Conservation (phyloP, 2,797 vertebrate species). For the Amblyopsis hoosieri region DNA sequence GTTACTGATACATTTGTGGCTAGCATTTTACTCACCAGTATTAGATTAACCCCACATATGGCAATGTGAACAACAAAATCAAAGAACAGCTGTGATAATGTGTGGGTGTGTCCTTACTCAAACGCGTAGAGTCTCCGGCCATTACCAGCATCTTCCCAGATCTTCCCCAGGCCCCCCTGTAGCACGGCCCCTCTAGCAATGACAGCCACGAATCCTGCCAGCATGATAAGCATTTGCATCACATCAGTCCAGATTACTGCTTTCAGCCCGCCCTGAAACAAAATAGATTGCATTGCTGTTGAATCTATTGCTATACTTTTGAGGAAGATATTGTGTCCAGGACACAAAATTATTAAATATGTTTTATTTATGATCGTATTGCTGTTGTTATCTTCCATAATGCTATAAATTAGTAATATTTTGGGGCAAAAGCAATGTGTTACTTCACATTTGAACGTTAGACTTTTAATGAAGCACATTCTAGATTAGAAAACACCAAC, state of each 20-base stretch:
- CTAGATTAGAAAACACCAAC: background rate
- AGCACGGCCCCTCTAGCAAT: slow-evolving; percentile 75
- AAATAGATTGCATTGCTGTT: slow-evolving; percentile 1
- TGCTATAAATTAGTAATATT: too few species aligned
- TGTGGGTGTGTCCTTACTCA: slow-evolving; percentile 63
- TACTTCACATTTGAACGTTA: background rate
- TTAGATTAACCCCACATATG: background rate
- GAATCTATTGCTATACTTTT: too few species aligned
- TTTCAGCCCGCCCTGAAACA: slow-evolving; percentile 82
- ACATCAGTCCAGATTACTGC: slow-evolving; percentile 88
- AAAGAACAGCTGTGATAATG: background rate
- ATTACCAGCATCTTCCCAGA: slow-evolving; percentile 74
- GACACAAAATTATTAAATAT: too few species aligned
- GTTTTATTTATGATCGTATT: too few species aligned
- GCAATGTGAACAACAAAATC: background rate
- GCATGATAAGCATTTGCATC: slow-evolving; percentile 83
- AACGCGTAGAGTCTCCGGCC: slow-evolving; percentile 76
- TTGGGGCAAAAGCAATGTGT: too few species aligned
- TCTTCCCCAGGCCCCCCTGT: slow-evolving; percentile 70
- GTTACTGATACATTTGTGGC: background rate
- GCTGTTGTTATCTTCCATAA: too few species aligned
- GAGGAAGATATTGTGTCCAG: too few species aligned
- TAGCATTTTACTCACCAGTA: background rate
- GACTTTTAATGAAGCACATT: background rate
- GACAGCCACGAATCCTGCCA: slow-evolving; percentile 79